Conservation (phyloP, 2,113 vertebrate species). For the Piaya cayana region DNA sequence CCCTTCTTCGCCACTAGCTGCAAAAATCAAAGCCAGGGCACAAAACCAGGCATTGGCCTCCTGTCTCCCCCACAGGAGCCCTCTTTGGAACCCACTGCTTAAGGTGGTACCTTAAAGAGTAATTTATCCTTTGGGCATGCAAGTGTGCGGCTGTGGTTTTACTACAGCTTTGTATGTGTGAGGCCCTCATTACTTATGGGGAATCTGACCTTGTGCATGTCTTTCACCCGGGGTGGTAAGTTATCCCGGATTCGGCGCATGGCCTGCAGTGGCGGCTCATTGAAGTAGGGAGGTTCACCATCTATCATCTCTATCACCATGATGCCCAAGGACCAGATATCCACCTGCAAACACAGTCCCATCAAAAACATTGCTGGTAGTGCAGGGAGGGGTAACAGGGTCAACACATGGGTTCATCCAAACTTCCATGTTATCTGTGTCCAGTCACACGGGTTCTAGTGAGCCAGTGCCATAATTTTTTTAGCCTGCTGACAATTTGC, state of each 20-base stretch:
- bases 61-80: fast-evolving
- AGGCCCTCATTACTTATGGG: fast-evolving
- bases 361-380: not conserved
- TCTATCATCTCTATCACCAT: constrained; percentile 99
- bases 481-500: not conserved
- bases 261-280: constrained; percentile 96
- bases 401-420: fast-evolving
- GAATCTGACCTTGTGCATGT: constrained; percentile 89
- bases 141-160: fast-evolving
- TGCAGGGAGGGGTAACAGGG: fast-evolving
- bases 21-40: not conserved
- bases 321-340: constrained; percentile 98
- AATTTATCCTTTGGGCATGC: fast-evolving
- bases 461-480: too few relatives aligned
- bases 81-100: not conserved
- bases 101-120: not conserved
- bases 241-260: constrained; percentile 99
- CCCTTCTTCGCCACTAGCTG: not conserved
- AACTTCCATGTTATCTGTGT: fast-evolving
- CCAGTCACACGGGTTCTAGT: not conserved
- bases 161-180: fast-evolving
- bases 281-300: constrained; percentile 96
- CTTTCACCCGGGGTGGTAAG: constrained; percentile 92
- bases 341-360: constrained; percentile 75
- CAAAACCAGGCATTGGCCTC: not conserved